Base-by-base conservation (phyloP, 2,888 invertebrate genomes). In the Scotopteryx bipunctaria region DNA sequence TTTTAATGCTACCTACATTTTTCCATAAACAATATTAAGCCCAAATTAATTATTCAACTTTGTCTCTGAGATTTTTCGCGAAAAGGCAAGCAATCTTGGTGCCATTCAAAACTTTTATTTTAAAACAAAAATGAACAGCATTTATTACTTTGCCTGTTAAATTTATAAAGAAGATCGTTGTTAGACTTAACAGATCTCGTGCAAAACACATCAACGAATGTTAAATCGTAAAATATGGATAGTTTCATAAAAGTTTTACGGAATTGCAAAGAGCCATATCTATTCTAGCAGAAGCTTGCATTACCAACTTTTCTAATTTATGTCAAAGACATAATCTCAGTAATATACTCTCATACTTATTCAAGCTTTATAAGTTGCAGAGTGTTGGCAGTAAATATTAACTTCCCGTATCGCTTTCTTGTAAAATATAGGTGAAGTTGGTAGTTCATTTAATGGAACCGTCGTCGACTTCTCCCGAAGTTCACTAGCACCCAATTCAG, bases 381-480 rank as follows among this genome's bases (percentile, higher is more conserved):
- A 59, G 63, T 63, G 57, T 59, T 61, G 53, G 64, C 68, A 65
- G 69, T 81, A 78, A 76, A 81, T 78, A 78, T 71, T 68, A 80
- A 76, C 69, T 75, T 68, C 60, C 41, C 59, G 78, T 78, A 77
- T 82, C 68, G 75, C 61, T 68, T 75, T 63, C 78, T 68, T 64
- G 70, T 79, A 73, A 84, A 81, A 82, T 83, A 83, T 83, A 68
- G 75, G 67, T 64, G 58, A 83, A 84, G 78, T 84, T 82, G 33
- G 67, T 76, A 76, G 76, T 78, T 79, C 73, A 77, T 79, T 81
- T 78, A 79, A 78, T 78, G 75, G 74, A 69, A 55, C 71, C 69
- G 71, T 78, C 78, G 73, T 64, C 76, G 71, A 73, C 64, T 74
- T 69, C 53, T 58, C 60, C 36, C 51, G 46, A 66, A 71, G 65